Evolutionary conservation across 92 coral and sea anemone genomes (phyloP), one percentile per base, ranked within the genome.

Genomic region (Anthopleura xanthogrammica): DNA sequence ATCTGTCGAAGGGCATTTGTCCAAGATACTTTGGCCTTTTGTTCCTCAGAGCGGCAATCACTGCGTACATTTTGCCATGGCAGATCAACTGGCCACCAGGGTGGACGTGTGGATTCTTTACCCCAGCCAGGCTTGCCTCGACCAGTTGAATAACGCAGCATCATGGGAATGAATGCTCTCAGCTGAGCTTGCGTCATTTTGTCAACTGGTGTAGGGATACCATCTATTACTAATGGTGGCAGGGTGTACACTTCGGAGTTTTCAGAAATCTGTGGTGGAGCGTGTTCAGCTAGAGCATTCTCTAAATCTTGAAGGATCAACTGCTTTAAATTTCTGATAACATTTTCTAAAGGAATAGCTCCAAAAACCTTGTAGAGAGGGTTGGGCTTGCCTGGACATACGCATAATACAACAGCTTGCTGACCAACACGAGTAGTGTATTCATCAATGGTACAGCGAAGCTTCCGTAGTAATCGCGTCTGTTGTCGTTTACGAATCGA

Each of bases 41-140:
- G 97, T 39, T 97, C 99, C 83, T 97, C 99, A 23, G 96, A 82
- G 72, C 99, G 96, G 70, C 96, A 92, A 80, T 97, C 99, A 77
- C 97, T 92, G 55, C 99, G 97, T 12, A 97, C 99, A 89, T 97
- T 97, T 82, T 97, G 99, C 99, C 99, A 97, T 0, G 99, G 99
- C 7, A 97, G 84, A 80, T 97, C 99, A 24, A 88, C 92, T 16
- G 99, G 99, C 99, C 99, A 97, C 99, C 99, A 97, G 0, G 97
- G 89, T 16, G 99, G 99, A 24, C 96, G 93, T 2, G 99, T 97
- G 0, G 99, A 85, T 43, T 97, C 99, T 79, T 93, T 92, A 4
- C 99, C 99, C 99, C 99, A 97, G 2, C 99, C 99, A 12, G 99
- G 99, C 73, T 97, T 97, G 23, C 99, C 99, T 5, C 99, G 92